A percentile compares a stretch with the other conserved stretches of the same genome.
Conservation (phyloP, 1,140 invertebrate genomes). For the Drosophila nebulosa region DNA sequence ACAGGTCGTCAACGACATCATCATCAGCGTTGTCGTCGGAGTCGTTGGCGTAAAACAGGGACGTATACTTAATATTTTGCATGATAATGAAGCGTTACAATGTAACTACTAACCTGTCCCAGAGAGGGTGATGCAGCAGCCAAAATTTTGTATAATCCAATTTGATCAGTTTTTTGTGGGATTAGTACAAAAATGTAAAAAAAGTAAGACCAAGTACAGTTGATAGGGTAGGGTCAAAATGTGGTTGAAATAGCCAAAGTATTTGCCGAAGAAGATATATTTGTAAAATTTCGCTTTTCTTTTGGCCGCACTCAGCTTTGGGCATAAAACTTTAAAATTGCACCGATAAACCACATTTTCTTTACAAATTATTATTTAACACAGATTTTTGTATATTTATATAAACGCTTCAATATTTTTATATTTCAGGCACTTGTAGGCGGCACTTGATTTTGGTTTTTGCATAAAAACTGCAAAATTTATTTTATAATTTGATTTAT, state of each 20-base stretch:
- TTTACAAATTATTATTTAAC: slow-evolving; percentile 22
- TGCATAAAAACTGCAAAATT: slow-evolving; percentile 33
- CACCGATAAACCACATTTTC: slow-evolving; percentile 66
- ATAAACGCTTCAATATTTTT: slow-evolving; percentile 7
- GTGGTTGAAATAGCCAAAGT: slow-evolving; percentile 17
- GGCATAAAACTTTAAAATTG: slow-evolving; percentile 57
- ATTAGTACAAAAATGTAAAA: background rate
- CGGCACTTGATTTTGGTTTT: slow-evolving; percentile 38
- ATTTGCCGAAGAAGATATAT: slow-evolving; percentile 11
- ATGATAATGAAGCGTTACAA: too few species aligned
- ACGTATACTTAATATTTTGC: slow-evolving; percentile 46
- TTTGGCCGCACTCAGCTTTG: slow-evolving; percentile 27
- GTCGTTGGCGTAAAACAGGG: background rate
- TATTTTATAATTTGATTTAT: slow-evolving; percentile 22
- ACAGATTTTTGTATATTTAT: slow-evolving; percentile 12
- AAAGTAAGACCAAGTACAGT: slow-evolving; percentile 40
- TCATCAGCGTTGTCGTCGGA: background rate
- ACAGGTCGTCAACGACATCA: slow-evolving; percentile 21
- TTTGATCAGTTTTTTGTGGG: slow-evolving; percentile 47
- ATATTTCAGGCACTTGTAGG: slow-evolving; percentile 42
- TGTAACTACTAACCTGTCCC: slow-evolving; percentile 64
- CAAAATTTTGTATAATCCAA: slow-evolving; percentile 74
- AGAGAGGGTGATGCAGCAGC: slow-evolving; percentile 61
- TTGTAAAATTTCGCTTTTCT: background rate
- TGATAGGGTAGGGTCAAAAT: slow-evolving; percentile 27